Evolutionary conservation across 2,113 vertebrate genomes (phyloP).

Genomic region (Puntigrus tetrazona): DNA sequence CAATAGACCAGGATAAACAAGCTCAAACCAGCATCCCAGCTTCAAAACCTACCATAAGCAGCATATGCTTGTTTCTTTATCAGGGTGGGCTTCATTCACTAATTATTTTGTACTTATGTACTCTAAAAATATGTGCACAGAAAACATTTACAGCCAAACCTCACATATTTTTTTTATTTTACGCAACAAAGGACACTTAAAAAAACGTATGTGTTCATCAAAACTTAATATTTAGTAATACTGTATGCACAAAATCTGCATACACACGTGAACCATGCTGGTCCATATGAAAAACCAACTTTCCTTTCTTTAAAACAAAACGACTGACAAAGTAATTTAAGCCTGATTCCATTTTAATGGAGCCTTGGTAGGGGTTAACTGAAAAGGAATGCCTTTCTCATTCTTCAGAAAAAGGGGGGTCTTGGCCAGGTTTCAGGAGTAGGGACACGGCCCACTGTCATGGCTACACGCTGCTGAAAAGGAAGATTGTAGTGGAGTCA

Average conservation of each 20-base stretch:
- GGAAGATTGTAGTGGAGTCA: conserved; percentile 43
- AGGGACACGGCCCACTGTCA: conserved; percentile 50
- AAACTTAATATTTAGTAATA: background rate
- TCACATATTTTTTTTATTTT: no score
- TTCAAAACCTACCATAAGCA: no score
- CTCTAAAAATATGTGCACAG: background rate
- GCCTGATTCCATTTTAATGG: conserved; percentile 51
- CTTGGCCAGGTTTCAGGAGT: conserved; percentile 51
- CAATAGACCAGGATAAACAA: no score
- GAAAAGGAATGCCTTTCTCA: conserved; percentile 54
- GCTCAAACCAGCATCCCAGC: no score
- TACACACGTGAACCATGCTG: background rate
- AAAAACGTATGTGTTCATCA: no score
- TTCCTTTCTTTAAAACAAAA: conserved; percentile 51
- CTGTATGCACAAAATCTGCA: background rate
- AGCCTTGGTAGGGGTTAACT: conserved; percentile 56
- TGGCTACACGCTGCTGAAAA: conserved; percentile 48
- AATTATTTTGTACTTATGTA: background rate
- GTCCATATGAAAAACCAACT: conserved; percentile 10
- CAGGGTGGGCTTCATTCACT: background rate
- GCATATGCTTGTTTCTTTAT: no score
- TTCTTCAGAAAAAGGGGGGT: conserved; percentile 46
- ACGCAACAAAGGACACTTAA: no score
- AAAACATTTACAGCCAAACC: background rate
- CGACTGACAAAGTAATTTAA: conserved; percentile 49